Conservation (phyloP, 1,140 invertebrate genomes). For the Lucilia sericata region DNA sequence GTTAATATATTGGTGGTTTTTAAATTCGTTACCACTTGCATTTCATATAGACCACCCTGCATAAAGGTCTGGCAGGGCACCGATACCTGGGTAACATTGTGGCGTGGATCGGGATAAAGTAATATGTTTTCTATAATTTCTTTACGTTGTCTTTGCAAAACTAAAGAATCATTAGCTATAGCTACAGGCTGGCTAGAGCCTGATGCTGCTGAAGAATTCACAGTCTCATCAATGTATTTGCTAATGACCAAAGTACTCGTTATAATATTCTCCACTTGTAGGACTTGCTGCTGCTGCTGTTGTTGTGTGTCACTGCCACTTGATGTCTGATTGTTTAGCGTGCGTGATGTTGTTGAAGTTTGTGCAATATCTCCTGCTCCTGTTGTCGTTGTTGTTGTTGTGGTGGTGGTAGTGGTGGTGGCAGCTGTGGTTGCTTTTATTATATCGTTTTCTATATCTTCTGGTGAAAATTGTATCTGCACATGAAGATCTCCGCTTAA, state of each 20-base stretch:
- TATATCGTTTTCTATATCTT: slow-evolving; percentile 25
- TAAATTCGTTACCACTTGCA: slow-evolving; percentile 62
- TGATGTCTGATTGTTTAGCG: slow-evolving; percentile 2
- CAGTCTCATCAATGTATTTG: slow-evolving; percentile 65
- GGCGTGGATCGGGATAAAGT: slow-evolving; percentile 61
- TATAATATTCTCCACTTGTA: slow-evolving; percentile 58
- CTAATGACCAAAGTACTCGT: slow-evolving; percentile 68
- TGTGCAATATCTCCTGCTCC: background rate
- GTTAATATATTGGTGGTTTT: slow-evolving; percentile 49
- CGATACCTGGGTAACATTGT: slow-evolving; percentile 64
- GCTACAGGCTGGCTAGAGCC: slow-evolving; percentile 8
- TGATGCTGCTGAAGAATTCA: background rate
- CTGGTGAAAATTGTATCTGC: slow-evolving; percentile 64
- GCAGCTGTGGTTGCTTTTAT: background rate
- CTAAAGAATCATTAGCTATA: slow-evolving; percentile 32
- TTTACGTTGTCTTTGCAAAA: slow-evolving; percentile 61
- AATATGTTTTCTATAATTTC: slow-evolving; percentile 64
- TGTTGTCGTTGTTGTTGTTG: slow-evolving; percentile 30
- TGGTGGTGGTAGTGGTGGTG: slow-evolving; percentile 48
- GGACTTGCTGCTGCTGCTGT: background rate
- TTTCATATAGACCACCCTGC: slow-evolving; percentile 62
- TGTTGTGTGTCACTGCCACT: slow-evolving; percentile 15
- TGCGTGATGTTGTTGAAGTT: slow-evolving; percentile 46
- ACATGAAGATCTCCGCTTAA: slow-evolving; percentile 75
- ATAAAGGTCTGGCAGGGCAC: slow-evolving; percentile 64